Percentiles rank a stretch among this genome's conserved stretches.
Conservation (phyloP, 1,140 invertebrate species). For the Phymorhynchus buccinoides region DNA sequence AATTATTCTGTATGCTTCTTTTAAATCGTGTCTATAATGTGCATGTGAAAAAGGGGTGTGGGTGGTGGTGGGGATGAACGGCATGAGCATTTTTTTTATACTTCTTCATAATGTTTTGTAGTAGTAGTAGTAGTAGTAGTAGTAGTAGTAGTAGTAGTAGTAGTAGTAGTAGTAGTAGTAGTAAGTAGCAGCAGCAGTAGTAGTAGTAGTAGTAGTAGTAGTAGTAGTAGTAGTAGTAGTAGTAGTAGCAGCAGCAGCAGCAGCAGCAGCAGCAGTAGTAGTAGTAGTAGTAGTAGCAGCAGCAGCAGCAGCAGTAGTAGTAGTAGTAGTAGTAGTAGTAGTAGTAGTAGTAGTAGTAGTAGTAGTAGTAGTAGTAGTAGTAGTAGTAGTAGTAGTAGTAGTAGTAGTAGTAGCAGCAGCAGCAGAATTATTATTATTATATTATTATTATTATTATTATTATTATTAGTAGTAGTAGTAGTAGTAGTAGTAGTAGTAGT, state of each 20-base stretch:
- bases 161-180: conserved; percentile 17
- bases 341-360: conserved; percentile 16
- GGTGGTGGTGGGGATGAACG: too few species aligned
- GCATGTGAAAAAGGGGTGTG: too few species aligned
- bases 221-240: conserved; percentile 1
- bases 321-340: conserved; percentile 17
- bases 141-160: conserved; percentile 16
- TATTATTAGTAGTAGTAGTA: too few species aligned
- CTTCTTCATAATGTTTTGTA: too few species aligned
- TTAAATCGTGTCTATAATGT: too few species aligned
- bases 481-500: conserved; percentile 16
- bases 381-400: conserved; percentile 17
- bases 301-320: neutral
- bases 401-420: neutral
- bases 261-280: neutral
- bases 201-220: neutral
- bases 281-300: neutral
- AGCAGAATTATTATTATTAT: too few species aligned
- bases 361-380: conserved; percentile 16
- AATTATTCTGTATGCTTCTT: neutral
- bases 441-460: conserved; percentile 14
- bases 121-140: conserved; percentile 16
- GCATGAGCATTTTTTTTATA: too few species aligned
- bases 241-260: conserved; percentile 1
- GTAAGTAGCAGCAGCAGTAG: neutral